Base-by-base conservation (phyloP, 2,113 vertebrate genomes). In the Hymenochirus boettgeri region DNA sequence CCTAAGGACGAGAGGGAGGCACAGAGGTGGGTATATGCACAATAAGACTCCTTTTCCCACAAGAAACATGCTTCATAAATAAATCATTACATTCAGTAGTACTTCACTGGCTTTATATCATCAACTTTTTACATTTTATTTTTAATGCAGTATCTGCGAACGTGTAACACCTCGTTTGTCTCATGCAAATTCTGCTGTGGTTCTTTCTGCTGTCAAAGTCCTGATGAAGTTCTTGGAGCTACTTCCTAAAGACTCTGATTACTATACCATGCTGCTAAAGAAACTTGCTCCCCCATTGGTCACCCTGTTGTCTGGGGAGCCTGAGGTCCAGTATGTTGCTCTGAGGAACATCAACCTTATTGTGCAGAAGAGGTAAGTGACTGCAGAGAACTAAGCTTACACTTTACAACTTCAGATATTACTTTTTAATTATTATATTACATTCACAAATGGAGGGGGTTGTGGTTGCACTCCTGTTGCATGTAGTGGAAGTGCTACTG, bases 141-240 rank as follows among this genome's bases (percentile, higher is more conserved):
- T 4, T 35, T 35, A 2, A 35, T 35, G 33, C 33, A 99, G 96
- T 72, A 98, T 99, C 72, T 99, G 96, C 56, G 95, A 99, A 72
- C 92, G 96, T 0, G 96, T 99, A 56, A 99, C 96, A 4, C 96
- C 96, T 5, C 89, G 96, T 2, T 88, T 99, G 47, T 99, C 96
- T 31, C 96, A 99, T 0, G 96, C 96, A 80, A 99, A 99, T 83
- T 99, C 96, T 0, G 96, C 95, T 0, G 96, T 99, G 80, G 96
- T 99, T 65, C 86, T 99, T 61, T 99, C 96, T 0, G 96, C 96
- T 0, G 96, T 98, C 46, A 99, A 99, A 79, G 96, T 99, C 61
- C 82, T 99, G 69, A 99, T 99, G 96, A 99, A 99, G 76, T 99
- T 99, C 77, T 75, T 99, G 73, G 96, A 99, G 76, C 88, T 99